Conservation (phyloP, 2,888 invertebrate species). For the Peribatodes rhomboidaria region DNA sequence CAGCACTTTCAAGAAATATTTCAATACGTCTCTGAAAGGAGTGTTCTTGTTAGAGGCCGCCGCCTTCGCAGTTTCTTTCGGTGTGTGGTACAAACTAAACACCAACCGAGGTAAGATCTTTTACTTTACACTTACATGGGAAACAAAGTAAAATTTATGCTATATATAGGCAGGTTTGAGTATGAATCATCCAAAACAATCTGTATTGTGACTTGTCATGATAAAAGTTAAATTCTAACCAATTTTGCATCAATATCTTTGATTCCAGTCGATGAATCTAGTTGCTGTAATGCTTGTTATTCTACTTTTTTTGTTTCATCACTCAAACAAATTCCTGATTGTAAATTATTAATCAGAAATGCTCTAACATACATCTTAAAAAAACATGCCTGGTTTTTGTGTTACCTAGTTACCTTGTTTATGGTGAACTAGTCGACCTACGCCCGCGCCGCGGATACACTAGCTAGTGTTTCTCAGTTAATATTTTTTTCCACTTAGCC, state of each 20-base stretch:
- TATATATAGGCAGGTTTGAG: not conserved
- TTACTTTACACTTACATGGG: slow-evolving; percentile 18
- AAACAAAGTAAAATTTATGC: not conserved
- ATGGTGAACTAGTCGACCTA: not conserved
- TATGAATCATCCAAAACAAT: slow-evolving; percentile 1
- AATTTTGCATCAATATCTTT: not conserved
- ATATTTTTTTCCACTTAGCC: not conserved
- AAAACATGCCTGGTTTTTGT: not conserved
- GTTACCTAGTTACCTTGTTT: not conserved
- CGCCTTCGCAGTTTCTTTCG: slow-evolving; percentile 87
- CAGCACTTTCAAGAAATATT: slow-evolving; percentile 79
- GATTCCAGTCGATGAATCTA: not conserved
- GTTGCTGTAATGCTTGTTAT: not conserved
- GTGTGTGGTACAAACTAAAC: slow-evolving; percentile 89
- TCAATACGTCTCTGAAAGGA: slow-evolving; percentile 84
- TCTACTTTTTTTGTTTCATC: not conserved
- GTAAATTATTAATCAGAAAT: not conserved
- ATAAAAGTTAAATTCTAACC: slow-evolving; percentile 1
- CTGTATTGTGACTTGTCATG: not conserved
- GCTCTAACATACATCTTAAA: not conserved
- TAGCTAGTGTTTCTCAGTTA: not conserved
- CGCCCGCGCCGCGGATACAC: not conserved
- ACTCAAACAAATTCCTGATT: not conserved
- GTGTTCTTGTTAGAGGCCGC: slow-evolving; percentile 87
- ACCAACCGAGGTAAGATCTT: slow-evolving; percentile 88